phyloP scores from a whole-genome alignment of 92 coral and sea anemone species.

The Pocillopora grandis region DNA sequence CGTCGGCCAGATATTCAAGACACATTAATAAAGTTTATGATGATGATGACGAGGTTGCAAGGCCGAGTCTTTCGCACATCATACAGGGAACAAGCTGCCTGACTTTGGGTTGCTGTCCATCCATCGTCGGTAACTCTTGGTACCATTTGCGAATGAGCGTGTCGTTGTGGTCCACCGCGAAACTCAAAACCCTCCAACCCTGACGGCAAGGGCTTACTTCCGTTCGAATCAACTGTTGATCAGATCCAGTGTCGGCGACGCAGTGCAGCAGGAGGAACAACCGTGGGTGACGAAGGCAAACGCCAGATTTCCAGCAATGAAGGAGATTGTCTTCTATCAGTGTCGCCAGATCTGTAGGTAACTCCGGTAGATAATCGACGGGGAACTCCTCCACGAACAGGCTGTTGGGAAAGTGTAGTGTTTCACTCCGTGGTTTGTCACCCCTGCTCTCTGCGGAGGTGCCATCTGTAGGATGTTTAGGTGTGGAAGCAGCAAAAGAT shows the following conservation, averaged over 20 bases:
- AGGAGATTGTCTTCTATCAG: constrained; percentile 70
- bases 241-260: constrained; percentile 57
- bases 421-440: background rate
- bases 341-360: constrained; percentile 68
- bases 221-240: constrained; percentile 60
- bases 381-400: constrained; percentile 65
- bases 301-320: constrained; percentile 96
- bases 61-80: constrained; percentile 75
- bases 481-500: background rate
- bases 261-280: constrained; percentile 69
- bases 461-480: background rate
- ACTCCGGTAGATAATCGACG: constrained; percentile 53
- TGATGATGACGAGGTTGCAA: constrained; percentile 30
- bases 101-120: constrained; percentile 71
- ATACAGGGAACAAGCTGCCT: constrained; percentile 85
- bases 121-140: constrained; percentile 75
- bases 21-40: too few relatives aligned
- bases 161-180: constrained; percentile 94
- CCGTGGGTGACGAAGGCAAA: constrained; percentile 82
- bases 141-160: constrained; percentile 96
- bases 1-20: too few relatives aligned
- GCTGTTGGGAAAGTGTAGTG: constrained; percentile 55
- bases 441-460: background rate
- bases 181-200: constrained; percentile 93
- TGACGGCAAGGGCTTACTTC: constrained; percentile 91